phyloP scores from a whole-genome alignment of 1,140 invertebrate species.

The Cyrtorhinus lividipennis region DNA sequence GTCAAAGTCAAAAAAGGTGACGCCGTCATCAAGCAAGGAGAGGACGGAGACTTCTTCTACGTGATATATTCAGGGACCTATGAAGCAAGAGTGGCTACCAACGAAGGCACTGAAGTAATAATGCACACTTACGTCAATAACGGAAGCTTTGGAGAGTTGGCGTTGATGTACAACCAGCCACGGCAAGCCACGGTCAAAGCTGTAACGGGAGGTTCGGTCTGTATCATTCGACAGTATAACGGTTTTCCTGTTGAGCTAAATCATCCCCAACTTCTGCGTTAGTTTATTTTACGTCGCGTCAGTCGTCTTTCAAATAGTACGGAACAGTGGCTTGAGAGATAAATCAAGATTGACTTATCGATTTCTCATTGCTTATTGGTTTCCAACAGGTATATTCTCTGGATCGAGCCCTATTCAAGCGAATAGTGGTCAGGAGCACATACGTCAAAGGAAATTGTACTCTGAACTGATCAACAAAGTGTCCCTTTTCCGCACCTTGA shows the following conservation, averaged over 20 bases:
- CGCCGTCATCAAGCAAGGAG: slow-evolving; percentile 3
- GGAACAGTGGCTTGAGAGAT: no score
- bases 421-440: slow-evolving; percentile 87
- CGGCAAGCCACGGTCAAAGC: slow-evolving; percentile 79
- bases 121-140: slow-evolving; percentile 52
- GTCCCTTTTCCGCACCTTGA: slow-evolving; percentile 45
- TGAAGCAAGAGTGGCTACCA: neutral
- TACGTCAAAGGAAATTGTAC: slow-evolving; percentile 95
- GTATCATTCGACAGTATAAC: no score
- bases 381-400: slow-evolving; percentile 97
- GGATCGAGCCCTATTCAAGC: slow-evolving; percentile 87
- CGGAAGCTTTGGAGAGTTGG: slow-evolving; percentile 90
- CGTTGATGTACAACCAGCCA: slow-evolving; percentile 94
- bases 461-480: slow-evolving; percentile 82
- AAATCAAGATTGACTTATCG: no score
- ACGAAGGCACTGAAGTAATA: slow-evolving; percentile 30
- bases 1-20: slow-evolving; percentile 2
- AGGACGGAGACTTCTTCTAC: slow-evolving; percentile 13
- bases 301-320: no score
- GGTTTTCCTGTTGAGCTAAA: no score
- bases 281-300: no score
- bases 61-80: slow-evolving; percentile 2
- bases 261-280: no score
- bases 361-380: no score
- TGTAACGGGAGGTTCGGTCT: slow-evolving; percentile 57